Evolutionary conservation across 2,888 invertebrate genomes (phyloP), one percentile per base, ranked within the genome.

Genomic region (Cetonia aurata): DNA sequence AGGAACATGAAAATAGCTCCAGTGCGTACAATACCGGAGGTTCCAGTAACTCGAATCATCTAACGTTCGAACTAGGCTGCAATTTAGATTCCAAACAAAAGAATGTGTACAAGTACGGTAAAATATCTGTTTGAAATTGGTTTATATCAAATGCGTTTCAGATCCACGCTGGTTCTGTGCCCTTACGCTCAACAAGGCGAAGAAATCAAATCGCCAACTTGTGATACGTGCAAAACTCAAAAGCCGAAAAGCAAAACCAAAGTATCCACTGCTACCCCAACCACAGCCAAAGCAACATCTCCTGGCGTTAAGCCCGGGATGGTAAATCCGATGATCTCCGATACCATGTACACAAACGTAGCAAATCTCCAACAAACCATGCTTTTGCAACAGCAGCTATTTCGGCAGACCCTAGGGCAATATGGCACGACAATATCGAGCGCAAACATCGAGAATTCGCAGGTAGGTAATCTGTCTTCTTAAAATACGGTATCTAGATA

Each of bases 21-120:
- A 90, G 90, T 82, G 92, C 92, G 59, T 92, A 92, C 81, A 93
- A 92, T 79, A 92, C 92, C 1, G 91, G 92, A 1, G 92, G 92
- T 68, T 92, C 92, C n/a, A 91, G 91, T 78, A 89, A 92, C 76
- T 91, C 91, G 78, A 89, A 87, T 79, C 89, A 88, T 6, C 80
- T 89, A 12, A 87, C 87, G 3, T 80, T 88, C 72, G 87, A 88
- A 75, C 81, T 89, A 17, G 84, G 84, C 53, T 85, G 86, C 46
- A 84, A 83, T 25, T 82, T 84, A 53, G 83, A 83, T 71, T 82
- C 85, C 53, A 84, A 85, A 72, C 86, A 85, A 56, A 81, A 80
- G 57, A 80, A 80, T 70, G 75, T 75, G 37, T 82, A 79, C 73
- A 78, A 79, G 79, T 48, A n/a, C 6, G n/a, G 48, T 48, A 15